These are phyloP conservation scores for Danio jaintianensis DNA, from an alignment of 2,797 vertebrate genomes.

Conservation along the genomic window DNA sequence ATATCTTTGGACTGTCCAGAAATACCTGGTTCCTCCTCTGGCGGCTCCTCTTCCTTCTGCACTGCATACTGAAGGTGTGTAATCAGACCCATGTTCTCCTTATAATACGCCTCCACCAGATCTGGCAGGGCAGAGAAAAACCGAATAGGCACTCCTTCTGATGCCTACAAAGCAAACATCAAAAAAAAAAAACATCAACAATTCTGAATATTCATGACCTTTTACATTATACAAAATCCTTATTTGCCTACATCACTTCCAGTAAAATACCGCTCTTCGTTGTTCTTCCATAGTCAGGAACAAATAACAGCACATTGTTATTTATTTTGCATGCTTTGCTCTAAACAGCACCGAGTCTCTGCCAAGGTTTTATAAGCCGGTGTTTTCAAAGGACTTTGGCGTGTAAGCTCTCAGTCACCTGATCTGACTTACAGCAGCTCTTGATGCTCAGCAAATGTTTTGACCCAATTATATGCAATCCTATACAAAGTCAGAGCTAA, in stretches of 20 bases:
- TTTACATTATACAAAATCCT: background rate
- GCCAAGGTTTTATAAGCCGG: background rate
- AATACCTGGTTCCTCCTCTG: slow-evolving; percentile 86
- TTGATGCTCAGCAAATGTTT: slow-evolving; percentile 24
- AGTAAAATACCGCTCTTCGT: background rate
- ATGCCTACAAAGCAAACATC: slow-evolving; percentile 80
- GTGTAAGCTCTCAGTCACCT: slow-evolving; percentile 37
- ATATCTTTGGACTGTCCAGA: background rate
- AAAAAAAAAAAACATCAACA: slow-evolving; percentile 1
- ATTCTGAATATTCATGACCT: background rate
- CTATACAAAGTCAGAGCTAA: slow-evolving; percentile 4
- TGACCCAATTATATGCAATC: background rate
- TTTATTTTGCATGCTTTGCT: slow-evolving; percentile 23
- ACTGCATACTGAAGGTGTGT: slow-evolving; percentile 91
- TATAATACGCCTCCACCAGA: slow-evolving; percentile 94
- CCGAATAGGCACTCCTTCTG: slow-evolving; percentile 92
- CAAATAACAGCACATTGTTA: background rate
- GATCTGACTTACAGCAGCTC: background rate
- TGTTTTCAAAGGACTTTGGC: slow-evolving; percentile 11
- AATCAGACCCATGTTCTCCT: slow-evolving; percentile 93
- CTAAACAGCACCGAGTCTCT: background rate
- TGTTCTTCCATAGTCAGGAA: slow-evolving; percentile 2
- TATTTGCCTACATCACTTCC: background rate
- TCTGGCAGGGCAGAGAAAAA: slow-evolving; percentile 88
- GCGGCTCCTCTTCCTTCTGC: slow-evolving; percentile 86